Evolutionary conservation across 2,797 vertebrate species (phyloP).

Genomic region (Toxotes lorentzi): DNA sequence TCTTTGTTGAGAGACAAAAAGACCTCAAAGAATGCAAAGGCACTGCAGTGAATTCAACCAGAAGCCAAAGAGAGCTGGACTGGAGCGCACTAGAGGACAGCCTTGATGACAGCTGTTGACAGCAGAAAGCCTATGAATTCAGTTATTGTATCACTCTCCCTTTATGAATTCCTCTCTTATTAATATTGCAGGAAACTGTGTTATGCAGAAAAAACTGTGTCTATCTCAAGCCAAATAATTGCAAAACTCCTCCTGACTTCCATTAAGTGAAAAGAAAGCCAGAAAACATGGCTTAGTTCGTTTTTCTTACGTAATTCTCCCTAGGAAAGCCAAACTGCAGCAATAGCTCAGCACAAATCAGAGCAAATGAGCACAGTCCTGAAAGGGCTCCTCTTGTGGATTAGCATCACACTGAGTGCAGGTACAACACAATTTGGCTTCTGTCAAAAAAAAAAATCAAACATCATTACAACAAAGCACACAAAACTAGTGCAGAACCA

Average conservation of each 20-base stretch:
- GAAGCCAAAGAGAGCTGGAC: neutral
- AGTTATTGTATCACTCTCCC: neutral
- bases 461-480: too few species aligned
- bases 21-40: neutral
- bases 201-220: too few species aligned
- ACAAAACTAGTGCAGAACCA: too few species aligned
- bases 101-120: neutral
- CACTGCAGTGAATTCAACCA: neutral
- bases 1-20: neutral
- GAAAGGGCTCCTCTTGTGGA: neutral
- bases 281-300: neutral
- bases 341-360: neutral
- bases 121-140: neutral
- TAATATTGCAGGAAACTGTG: neutral
- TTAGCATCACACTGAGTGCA: neutral
- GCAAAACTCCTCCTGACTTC: neutral
- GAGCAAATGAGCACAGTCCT: neutral
- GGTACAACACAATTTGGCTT: neutral
- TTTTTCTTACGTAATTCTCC: neutral
- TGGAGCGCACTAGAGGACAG: neutral
- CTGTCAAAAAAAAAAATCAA: too few species aligned
- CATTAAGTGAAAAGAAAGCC: neutral
- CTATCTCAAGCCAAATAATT: neutral
- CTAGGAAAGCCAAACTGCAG: neutral
- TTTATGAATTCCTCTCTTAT: neutral